Base-by-base conservation (phyloP, 2,797 vertebrate genomes). In the Tapera naevia region DNA sequence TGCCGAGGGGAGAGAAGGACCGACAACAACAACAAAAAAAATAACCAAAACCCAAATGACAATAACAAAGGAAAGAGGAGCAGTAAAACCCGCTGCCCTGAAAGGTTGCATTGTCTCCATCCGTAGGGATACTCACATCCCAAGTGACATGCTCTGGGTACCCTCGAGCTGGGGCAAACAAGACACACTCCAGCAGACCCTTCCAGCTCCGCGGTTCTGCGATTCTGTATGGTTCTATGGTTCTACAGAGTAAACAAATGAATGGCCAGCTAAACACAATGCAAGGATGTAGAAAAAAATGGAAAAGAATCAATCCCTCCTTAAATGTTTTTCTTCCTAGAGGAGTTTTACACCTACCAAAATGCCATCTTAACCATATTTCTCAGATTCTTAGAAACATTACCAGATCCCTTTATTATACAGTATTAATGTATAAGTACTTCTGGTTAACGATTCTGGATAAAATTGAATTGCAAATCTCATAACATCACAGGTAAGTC, bases 121-220 rank as follows among this genome's bases (percentile, higher is more conserved):
- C 16, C 18, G 2, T 1, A 16, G 41, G 39, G 35, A 46, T 8
- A 4, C 24, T 30, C 33, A 0, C 10, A 21, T 2, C 8, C 37
- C 6, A 7, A 24, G 30, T 0, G 0, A n/a, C 3, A 10, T 18
- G 30, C 21, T 54, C 2, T 3, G 6, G 35, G 32, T 2, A 4
- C 6, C 35, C 60, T 7, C 1, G 3, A 41, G 33, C 56, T 56
- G 19, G 3, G 24, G 13, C 15, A 15, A 32, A 17, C 13, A 24
- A 23, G 5, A 10, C 0, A 5, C 4, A 2, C 5, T 35, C 43
- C 41, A 7, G 24, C 25, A 41, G 39, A 41, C 39, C 39, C 39
- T 41, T n/a, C 39, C 39, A 41, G 39, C 21, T n/a, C 27, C 35
- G 5, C 5, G 0, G 8, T 43, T 39, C 37, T 48, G 12, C 3